Conservation (phyloP, 2,888 invertebrate species). For the Dasysyrphus tricinctus region DNA sequence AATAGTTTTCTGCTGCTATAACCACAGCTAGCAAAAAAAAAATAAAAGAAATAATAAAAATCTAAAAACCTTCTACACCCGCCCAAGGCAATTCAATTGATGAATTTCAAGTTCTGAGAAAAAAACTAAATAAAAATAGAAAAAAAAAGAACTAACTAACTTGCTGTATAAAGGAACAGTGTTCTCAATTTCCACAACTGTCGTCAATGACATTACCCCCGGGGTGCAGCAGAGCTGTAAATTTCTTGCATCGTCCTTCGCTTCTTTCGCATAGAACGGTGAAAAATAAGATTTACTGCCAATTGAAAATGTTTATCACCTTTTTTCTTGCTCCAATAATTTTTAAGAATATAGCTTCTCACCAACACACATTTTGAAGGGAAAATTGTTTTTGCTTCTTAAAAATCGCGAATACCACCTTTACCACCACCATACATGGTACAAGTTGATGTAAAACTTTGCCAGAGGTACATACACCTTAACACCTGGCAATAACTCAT, state of each 20-base stretch:
- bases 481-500: slow-evolving; percentile 59
- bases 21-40: slow-evolving; percentile 4
- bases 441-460: slow-evolving; percentile 4
- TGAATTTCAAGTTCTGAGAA: slow-evolving; percentile 57
- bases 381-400: slow-evolving; percentile 52
- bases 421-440: not conserved
- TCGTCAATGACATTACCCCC: slow-evolving; percentile 62
- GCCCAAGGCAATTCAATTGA: slow-evolving; percentile 63
- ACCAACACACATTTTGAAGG: not conserved
- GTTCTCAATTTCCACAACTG: slow-evolving; percentile 36
- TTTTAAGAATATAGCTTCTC: slow-evolving; percentile 12
- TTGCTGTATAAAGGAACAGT: not conserved
- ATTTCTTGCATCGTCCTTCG: slow-evolving; percentile 59
- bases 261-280: not conserved
- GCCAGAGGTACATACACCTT: not conserved
- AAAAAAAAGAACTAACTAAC: slow-evolving; percentile 11
- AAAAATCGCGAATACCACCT: slow-evolving; percentile 34
- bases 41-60: slow-evolving; percentile 12
- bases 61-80: slow-evolving; percentile 13
- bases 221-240: slow-evolving; percentile 52
- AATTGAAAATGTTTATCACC: slow-evolving; percentile 75
- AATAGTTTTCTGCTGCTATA: slow-evolving; percentile 14
- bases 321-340: slow-evolving; percentile 69
- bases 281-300: slow-evolving; percentile 73
- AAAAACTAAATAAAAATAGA: too few relatives aligned